Percentiles rank a stretch among this genome's conserved stretches.
Conservation (phyloP, 2,113 vertebrate genomes). For the Ctenomys sociabilis region DNA sequence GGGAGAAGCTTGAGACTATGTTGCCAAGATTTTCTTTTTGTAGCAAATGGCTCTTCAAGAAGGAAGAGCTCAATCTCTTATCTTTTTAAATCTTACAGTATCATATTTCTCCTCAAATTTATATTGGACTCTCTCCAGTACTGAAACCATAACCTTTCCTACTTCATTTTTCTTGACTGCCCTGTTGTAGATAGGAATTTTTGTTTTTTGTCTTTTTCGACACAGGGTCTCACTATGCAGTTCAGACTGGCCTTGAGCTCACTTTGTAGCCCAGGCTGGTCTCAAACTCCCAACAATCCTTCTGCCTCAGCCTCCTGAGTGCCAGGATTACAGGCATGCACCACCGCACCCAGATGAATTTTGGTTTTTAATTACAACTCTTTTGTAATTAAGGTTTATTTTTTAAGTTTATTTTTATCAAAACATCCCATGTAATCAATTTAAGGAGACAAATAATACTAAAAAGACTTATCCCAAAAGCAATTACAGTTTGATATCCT, state of each 20-base stretch:
- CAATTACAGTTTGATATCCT: background rate
- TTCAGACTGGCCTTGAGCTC: no score
- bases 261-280: no score
- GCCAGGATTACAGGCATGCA: no score
- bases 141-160: conserved; percentile 54
- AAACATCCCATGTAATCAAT: background rate
- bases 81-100: background rate
- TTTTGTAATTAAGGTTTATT: conserved; percentile 18
- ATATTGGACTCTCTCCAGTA: conserved; percentile 42
- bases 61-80: conserved; percentile 47
- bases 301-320: no score
- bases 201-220: no score
- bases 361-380: conserved; percentile 24
- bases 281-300: no score
- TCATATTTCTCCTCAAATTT: conserved; percentile 51
- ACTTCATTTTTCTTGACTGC: conserved; percentile 54
- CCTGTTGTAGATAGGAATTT: background rate
- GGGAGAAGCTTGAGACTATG: background rate
- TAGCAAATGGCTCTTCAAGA: conserved; percentile 36
- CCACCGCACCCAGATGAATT: background rate
- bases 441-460: background rate
- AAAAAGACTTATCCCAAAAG: background rate
- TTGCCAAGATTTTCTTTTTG: conserved; percentile 57
- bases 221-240: no score
- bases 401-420: background rate